Base-by-base conservation (phyloP, 2,797 vertebrate species). In the Odontamblyopus rebecca region DNA sequence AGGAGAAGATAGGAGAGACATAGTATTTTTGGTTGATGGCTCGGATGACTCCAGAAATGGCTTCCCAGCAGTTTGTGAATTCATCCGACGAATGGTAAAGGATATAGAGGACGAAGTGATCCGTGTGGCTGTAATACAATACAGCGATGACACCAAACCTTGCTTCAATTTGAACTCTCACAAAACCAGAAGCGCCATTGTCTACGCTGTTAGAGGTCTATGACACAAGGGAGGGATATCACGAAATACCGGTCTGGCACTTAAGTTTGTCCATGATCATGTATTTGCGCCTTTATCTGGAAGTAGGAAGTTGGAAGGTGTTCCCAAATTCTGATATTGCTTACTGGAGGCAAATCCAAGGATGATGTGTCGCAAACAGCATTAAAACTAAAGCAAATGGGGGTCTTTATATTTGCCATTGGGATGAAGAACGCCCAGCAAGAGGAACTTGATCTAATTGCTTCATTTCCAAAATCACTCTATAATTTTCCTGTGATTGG, bases 21-120 rank as follows among this genome's bases (percentile, higher is more conserved):
- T 94, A 73, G 91, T 94, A 69, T 94, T 94, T 91, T 90, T 95
- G 64, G 82, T 94, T 89, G 92, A 95, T 85, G 91, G 93, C 61
- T 93, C 93, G 1, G 89, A 94, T 75, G 88, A 83, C 70, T 90
- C 93, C 67, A 89, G 92, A 90, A 93, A 91, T 78, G 91, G 88
- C 68, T 70, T 94, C 38, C 91, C 91, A 73, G 90, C 87, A 69
- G 83, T 93, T 71, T 89, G 91, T 71, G 87, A 93, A 72, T 94
- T 93, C 81, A 88, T 94, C 82, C 75, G 90, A 88, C 91, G 88
- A 91, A 92, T 93, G 89, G 80, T 73, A 73, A 81, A 90, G 70
- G 90, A 92, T 13, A 85, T 89, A 76, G 87, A 86, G 5, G 85
- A 85, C 73, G 90, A 92, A 64, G 83, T 82, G 54, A 83, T 93